phyloP scores from a whole-genome alignment of 2,797 vertebrate species.

The Sylvilagus floridanus region DNA sequence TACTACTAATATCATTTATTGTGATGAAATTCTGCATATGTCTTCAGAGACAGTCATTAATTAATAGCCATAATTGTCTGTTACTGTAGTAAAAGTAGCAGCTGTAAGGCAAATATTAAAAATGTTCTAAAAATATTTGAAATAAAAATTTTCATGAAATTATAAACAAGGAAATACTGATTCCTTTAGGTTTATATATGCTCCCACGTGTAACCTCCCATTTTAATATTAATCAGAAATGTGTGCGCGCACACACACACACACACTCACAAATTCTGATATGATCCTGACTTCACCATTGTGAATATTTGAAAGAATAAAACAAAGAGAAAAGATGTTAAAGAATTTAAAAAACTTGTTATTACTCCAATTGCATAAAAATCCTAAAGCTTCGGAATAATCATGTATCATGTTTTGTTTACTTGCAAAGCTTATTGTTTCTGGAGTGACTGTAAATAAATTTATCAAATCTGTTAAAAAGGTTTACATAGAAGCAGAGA shows the following conservation, averaged over 20 bases:
- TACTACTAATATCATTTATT: background rate
- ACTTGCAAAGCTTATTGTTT: constrained; percentile 27
- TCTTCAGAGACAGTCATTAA: background rate
- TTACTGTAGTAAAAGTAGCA: background rate
- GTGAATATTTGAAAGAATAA: background rate
- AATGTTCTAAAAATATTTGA: constrained; percentile 27
- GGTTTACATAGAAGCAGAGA: background rate
- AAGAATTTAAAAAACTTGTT: background rate
- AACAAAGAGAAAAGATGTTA: constrained; percentile 7
- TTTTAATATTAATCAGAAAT: background rate
- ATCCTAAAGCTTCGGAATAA: background rate
- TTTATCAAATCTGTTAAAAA: background rate
- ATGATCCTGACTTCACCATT: background rate
- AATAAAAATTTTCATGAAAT: background rate
- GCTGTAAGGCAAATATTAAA: background rate
- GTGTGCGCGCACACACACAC: background rate
- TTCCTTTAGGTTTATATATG: background rate
- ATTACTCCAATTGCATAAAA: background rate
- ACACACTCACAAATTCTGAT: background rate
- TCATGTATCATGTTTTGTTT: constrained; percentile 20
- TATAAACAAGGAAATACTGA: background rate
- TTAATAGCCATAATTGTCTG: background rate
- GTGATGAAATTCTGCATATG: background rate
- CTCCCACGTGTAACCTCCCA: no score
- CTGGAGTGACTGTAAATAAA: background rate